These are phyloP conservation scores for Sacculina carcini DNA, from an alignment of 2,888 invertebrate species.

Conservation along the genomic window DNA sequence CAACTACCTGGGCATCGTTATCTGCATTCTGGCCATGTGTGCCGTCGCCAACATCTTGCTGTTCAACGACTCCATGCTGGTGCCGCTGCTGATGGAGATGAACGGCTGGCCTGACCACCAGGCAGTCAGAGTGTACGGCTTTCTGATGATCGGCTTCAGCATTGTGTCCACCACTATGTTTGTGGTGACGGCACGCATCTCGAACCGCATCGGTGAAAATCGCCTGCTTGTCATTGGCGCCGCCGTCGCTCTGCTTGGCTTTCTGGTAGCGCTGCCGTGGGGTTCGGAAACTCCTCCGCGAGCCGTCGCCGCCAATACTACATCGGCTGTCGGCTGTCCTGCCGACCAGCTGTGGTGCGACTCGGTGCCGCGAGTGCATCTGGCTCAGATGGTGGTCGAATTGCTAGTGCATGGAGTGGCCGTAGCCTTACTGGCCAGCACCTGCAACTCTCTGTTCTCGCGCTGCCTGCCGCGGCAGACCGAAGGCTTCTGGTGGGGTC, in stretches of 20 bases:
- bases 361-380: not conserved
- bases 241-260: not conserved
- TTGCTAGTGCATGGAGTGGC: not conserved
- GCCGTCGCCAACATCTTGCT: not conserved
- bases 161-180: not conserved
- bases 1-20: constrained; percentile 22
- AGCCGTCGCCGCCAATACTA: not conserved
- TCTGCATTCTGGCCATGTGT: constrained; percentile 19
- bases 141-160: constrained; percentile 1
- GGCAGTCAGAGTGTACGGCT: not conserved
- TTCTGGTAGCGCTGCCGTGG: not conserved
- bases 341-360: not conserved
- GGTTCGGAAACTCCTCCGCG: not conserved
- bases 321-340: not conserved
- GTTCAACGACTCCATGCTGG: not conserved
- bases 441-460: not conserved
- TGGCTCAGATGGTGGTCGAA: not conserved
- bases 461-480: not conserved
- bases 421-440: not conserved
- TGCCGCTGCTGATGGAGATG: not conserved
- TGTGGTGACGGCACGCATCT: not conserved
- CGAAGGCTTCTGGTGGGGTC: constrained; percentile 1
- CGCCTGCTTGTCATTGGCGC: not conserved
- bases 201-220: not conserved
- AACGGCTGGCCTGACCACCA: not conserved